A percentile compares a stretch with the other conserved stretches of the same genome.
Conservation (phyloP, 1,140 invertebrate genomes). For the Piezodorus guildinii region DNA sequence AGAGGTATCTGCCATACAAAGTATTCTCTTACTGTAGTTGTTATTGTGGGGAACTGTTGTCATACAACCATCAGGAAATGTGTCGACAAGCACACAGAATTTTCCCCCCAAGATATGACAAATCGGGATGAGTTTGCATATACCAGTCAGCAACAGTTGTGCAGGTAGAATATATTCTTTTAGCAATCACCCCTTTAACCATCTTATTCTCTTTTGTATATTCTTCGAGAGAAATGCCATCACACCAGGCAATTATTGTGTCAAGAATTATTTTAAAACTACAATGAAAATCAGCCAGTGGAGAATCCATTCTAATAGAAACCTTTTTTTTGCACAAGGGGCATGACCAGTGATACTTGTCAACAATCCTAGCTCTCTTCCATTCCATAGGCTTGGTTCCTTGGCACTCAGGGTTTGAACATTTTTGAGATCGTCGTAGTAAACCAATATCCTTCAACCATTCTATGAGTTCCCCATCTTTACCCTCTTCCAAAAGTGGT, state of each 20-base stretch:
- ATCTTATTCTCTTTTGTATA: conserved; percentile 22
- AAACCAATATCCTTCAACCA: conserved; percentile 32
- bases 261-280: conserved; percentile 30
- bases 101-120: conserved; percentile 29
- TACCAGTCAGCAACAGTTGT: conserved; percentile 30
- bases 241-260: conserved; percentile 29
- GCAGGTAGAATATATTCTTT: conserved; percentile 30
- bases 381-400: conserved; percentile 30
- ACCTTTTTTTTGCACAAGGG: conserved; percentile 31
- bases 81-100: conserved; percentile 30
- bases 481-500: conserved; percentile 29
- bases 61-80: conserved; percentile 32
- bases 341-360: conserved; percentile 32
- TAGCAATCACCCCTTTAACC: conserved; percentile 24
- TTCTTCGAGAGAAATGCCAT: conserved; percentile 24
- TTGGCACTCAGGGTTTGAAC: conserved; percentile 29
- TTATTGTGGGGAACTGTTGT: conserved; percentile 30
- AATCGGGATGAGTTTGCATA: conserved; percentile 29
- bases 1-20: conserved; percentile 31
- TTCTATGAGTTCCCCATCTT: conserved; percentile 31
- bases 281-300: conserved; percentile 31
- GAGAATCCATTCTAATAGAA: conserved; percentile 29
- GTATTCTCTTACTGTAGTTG: conserved; percentile 30
- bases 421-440: conserved; percentile 28
- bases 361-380: conserved; percentile 31